These are phyloP conservation scores for Pocillopora verrucosa DNA, from an alignment of 64 coral and sea anemone genomes.

Conservation along the genomic window DNA sequence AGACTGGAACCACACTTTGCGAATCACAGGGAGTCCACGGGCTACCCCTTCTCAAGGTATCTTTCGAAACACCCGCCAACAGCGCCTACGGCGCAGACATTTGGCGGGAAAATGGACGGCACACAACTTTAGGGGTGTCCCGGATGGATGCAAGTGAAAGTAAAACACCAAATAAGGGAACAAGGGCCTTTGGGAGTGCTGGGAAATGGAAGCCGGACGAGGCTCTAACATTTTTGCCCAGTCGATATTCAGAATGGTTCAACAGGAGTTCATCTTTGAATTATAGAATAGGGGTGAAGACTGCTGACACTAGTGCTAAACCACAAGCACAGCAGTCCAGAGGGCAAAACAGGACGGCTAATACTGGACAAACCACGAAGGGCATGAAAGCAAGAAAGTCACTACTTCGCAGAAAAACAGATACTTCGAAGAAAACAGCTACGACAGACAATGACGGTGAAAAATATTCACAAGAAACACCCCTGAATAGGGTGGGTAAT, in stretches of 20 bases:
- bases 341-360: not conserved
- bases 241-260: not conserved
- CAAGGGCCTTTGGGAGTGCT: not conserved
- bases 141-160: not conserved
- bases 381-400: not conserved
- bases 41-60: not conserved
- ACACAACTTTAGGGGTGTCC: not conserved
- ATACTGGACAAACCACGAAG: not conserved
- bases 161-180: constrained; percentile 4
- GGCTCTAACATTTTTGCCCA: not conserved
- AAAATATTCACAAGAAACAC: not conserved
- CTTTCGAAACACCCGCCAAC: not conserved
- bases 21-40: not conserved
- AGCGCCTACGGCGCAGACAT: not conserved
- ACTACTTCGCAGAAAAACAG: not conserved
- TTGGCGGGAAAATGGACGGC: constrained; percentile 9
- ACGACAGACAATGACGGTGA: not conserved
- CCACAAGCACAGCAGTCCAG: not conserved
- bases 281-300: not conserved
- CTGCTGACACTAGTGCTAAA: not conserved
- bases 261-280: not conserved
- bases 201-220: not conserved
- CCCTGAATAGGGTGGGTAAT: not conserved
- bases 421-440: not conserved
- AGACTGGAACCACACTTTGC: not conserved